These are phyloP conservation scores for Anabas testudineus DNA, from an alignment of 2,797 vertebrate genomes.

Conservation along the genomic window DNA sequence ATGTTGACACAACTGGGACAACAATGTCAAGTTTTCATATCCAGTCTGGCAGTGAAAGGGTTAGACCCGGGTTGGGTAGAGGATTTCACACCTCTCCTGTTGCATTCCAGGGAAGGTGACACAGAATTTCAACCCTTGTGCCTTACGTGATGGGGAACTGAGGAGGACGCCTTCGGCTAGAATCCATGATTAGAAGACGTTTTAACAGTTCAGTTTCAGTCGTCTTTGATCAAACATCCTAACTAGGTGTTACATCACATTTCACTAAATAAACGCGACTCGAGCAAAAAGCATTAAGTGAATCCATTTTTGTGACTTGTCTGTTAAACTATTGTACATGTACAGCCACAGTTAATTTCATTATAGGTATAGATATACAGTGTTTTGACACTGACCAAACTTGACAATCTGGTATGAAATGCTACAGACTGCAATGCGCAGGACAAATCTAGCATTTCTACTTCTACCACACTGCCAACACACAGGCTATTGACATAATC, in stretches of 20 bases:
- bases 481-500: slow-evolving; percentile 79
- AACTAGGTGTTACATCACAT: slow-evolving; percentile 81
- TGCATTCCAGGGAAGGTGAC: slow-evolving; percentile 56
- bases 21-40: slow-evolving; percentile 66
- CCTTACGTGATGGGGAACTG: slow-evolving; percentile 43
- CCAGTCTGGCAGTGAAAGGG: slow-evolving; percentile 80
- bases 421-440: slow-evolving; percentile 79
- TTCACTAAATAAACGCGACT: slow-evolving; percentile 82
- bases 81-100: slow-evolving; percentile 51
- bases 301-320: slow-evolving; percentile 71
- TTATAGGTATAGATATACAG: slow-evolving; percentile 77
- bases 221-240: slow-evolving; percentile 74
- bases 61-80: slow-evolving; percentile 43
- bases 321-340: slow-evolving; percentile 76
- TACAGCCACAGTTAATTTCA: slow-evolving; percentile 72
- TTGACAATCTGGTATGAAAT: slow-evolving; percentile 76
- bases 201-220: slow-evolving; percentile 58
- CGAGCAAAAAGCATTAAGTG: slow-evolving; percentile 77
- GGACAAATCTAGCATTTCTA: slow-evolving; percentile 81
- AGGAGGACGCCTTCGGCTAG: slow-evolving; percentile 43
- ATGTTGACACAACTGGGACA: slow-evolving; percentile 82
- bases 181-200: slow-evolving; percentile 53
- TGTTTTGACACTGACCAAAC: slow-evolving; percentile 74
- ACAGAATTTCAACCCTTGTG: slow-evolving; percentile 58
- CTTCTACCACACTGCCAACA: slow-evolving; percentile 80